A percentile compares a stretch with the other conserved stretches of the same genome.
phyloP scores from a whole-genome alignment of 2,888 invertebrate genomes.

The Netelia virgata region DNA sequence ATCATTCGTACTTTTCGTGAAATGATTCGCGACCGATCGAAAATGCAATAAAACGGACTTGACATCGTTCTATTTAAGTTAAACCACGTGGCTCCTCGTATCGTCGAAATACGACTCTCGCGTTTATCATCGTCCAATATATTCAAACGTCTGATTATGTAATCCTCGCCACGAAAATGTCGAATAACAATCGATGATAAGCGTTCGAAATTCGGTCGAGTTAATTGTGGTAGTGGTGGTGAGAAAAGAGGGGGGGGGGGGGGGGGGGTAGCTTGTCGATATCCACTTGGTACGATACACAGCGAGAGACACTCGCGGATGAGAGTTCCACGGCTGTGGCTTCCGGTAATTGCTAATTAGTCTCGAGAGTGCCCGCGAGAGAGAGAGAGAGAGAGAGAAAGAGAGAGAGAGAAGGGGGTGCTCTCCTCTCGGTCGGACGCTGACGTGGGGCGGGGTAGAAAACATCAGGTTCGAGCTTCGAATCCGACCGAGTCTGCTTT shows the following conservation, averaged over 20 bases:
- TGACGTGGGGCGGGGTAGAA: not conserved
- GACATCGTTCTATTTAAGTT: not conserved
- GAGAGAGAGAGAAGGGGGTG: not conserved
- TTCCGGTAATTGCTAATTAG: constrained; percentile 67
- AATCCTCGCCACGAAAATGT: not conserved
- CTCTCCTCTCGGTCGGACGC: constrained; percentile 12
- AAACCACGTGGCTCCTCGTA: not conserved
- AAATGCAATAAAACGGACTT: too few relatives aligned
- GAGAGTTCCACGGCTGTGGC: constrained; percentile 8
- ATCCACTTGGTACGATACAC: not conserved
- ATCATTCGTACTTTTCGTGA: too few relatives aligned
- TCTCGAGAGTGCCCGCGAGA: constrained; percentile 52
- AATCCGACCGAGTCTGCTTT: constrained; percentile 24
- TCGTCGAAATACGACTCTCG: not conserved
- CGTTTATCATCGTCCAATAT: not conserved
- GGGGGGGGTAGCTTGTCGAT: not conserved
- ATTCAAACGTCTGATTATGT: not conserved
- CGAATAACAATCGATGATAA: not conserved
- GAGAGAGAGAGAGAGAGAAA: not conserved
- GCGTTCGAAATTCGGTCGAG: not conserved
- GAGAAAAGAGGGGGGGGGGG: too few relatives aligned
- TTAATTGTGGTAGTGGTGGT: too few relatives aligned
- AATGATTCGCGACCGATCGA: too few relatives aligned
- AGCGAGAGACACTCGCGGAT: constrained; percentile 24
- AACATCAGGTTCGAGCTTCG: constrained; percentile 19